Base-by-base conservation (phyloP, 2,888 invertebrate genomes). In the Spatulosminthurus flaviceps region DNA sequence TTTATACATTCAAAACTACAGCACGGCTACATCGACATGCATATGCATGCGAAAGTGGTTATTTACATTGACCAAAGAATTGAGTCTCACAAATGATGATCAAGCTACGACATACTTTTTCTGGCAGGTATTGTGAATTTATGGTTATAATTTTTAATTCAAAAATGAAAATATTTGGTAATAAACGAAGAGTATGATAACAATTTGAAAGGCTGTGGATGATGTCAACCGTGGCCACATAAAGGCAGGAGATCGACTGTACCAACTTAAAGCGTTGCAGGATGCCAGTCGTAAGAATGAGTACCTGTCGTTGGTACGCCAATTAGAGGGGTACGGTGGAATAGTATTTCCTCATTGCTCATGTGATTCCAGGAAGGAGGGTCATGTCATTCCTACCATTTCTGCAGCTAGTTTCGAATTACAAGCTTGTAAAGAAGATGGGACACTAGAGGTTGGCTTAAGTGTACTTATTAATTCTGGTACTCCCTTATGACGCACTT, bases 1-100 rank as follows among this genome's bases (percentile, higher is more conserved):
- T 86, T 90, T 99, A 83, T 99, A 99, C 90, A 97, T 99, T 86
- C 98, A 98, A 89, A 99, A 99, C 89, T 99, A 98, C 88, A 96
- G 96, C 83, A 98, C 98, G 16, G 98, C 98, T 43, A 96, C 96
- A 51, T 95, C 95, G 84, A 96, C 96, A 71, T 99, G 98, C 87
- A 90, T 99, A 69, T 92, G 94, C 81, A 90, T 99, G 69, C 91
- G 95, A 81, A 93, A 94, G 88, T 96, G 96, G 96, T 88, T 96
- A 81, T 96, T 96, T 89, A 92, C 92, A 64, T 89, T 93, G 66
- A 89, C 90, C 81, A 92, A 92, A 83, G 92, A 92, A 86, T 88
- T 93, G 11, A 91, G 92, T 85, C 87, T 92, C 60, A 88, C 92
- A 84, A 90, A 90, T 24, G 92, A 92, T 82, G 92, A 93, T 88